phyloP scores from a whole-genome alignment of 1,140 invertebrate species.

The Condylostylus longicornis region DNA sequence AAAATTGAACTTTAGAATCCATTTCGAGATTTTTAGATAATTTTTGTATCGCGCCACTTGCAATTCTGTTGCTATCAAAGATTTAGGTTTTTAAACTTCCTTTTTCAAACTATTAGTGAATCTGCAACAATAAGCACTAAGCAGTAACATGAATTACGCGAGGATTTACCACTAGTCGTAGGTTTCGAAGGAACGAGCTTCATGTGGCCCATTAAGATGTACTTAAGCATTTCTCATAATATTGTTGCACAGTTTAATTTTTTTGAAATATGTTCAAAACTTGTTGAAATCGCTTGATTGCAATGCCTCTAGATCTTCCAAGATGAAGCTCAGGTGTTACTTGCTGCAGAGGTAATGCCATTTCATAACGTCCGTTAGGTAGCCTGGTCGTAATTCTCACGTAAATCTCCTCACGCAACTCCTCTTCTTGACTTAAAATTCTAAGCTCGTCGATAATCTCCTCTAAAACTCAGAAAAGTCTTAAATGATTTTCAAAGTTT shows the following conservation, averaged over 20 bases:
- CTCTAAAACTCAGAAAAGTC: background rate
- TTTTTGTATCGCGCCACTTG: too few relatives aligned
- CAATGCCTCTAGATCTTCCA: conserved; percentile 19
- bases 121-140: too few relatives aligned
- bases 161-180: conserved; percentile 18
- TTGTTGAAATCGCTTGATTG: conserved; percentile 21
- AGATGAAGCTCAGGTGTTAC: background rate
- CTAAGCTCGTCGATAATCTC: background rate
- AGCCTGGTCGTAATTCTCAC: background rate
- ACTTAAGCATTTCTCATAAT: too few relatives aligned
- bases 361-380: background rate
- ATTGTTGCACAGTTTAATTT: too few relatives aligned
- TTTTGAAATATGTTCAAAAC: too few relatives aligned
- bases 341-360: background rate
- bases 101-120: too few relatives aligned
- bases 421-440: background rate
- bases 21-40: too few relatives aligned
- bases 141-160: too few relatives aligned
- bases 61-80: too few relatives aligned
- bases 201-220: too few relatives aligned
- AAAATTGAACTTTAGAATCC: too few relatives aligned
- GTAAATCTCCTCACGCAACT: background rate
- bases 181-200: conserved; percentile 27
- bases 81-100: too few relatives aligned
- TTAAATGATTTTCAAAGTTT: background rate